Evolutionary conservation across 2,797 vertebrate species (phyloP).

Genomic region (Tolypeutes matacus): DNA sequence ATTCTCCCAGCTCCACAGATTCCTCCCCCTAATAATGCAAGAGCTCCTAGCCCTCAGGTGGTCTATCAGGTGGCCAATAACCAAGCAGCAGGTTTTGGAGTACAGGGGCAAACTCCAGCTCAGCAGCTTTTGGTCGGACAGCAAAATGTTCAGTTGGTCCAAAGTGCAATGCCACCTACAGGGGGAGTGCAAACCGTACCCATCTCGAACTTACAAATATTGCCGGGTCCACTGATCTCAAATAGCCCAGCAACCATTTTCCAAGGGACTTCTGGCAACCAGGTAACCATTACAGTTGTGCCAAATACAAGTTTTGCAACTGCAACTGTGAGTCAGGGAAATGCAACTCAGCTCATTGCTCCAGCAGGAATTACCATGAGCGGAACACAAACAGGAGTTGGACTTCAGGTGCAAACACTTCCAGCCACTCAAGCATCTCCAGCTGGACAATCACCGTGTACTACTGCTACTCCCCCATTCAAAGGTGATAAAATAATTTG

Average conservation of each 20-base stretch:
- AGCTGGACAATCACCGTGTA: constrained; percentile 90
- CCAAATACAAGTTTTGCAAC: constrained; percentile 98
- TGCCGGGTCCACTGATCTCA: constrained; percentile 97
- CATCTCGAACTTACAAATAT: constrained; percentile 93
- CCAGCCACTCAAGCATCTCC: constrained; percentile 90
- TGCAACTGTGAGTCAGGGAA: constrained; percentile 95
- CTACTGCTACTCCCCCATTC: constrained; percentile 92
- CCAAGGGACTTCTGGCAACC: constrained; percentile 95
- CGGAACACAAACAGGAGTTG: constrained; percentile 92
- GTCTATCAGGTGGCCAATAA: constrained; percentile 96
- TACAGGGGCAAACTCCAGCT: constrained; percentile 92
- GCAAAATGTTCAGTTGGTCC: constrained; percentile 96
- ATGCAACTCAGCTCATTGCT: constrained; percentile 91
- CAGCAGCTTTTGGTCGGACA: constrained; percentile 94
- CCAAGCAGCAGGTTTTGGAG: constrained; percentile 91
- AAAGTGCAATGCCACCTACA: constrained; percentile 92
- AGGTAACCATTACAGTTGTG: constrained; percentile 99
- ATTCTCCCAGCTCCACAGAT: constrained; percentile 99
- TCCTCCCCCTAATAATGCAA: constrained; percentile 94
- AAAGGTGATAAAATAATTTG: constrained; percentile 99
- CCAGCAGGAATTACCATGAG: constrained; percentile 91
- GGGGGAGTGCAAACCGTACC: constrained; percentile 95
- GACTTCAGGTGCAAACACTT: constrained; percentile 92
- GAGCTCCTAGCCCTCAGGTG: constrained; percentile 95
- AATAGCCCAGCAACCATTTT: constrained; percentile 96